Conservation (phyloP, 1,140 invertebrate species). For the Lasaia peninsularis region DNA sequence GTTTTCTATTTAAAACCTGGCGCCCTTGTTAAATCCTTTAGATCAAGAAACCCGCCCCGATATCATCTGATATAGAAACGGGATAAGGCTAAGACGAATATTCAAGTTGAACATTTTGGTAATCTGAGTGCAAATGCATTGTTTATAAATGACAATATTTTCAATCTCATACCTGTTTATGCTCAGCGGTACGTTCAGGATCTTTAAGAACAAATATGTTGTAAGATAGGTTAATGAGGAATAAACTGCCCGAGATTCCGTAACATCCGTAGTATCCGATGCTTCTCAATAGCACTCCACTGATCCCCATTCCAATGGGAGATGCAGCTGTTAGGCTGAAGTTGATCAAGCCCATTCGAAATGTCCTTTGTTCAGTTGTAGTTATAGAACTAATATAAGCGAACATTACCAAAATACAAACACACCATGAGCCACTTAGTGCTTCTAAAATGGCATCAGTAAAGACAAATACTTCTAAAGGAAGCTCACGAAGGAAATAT, state of each 20-base stretch:
- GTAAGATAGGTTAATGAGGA: conserved; percentile 54
- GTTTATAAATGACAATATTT: too few species aligned
- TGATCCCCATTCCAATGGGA: conserved; percentile 9
- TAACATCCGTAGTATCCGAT: neutral
- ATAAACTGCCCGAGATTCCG: conserved; percentile 27
- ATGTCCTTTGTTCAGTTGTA: neutral
- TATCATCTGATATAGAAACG: too few species aligned
- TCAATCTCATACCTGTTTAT: conserved; percentile 77
- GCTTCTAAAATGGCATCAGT: conserved; percentile 37
- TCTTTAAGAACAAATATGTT: conserved; percentile 58
- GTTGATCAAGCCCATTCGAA: conserved; percentile 4
- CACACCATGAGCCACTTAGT: conserved; percentile 73
- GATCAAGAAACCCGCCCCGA: too few species aligned
- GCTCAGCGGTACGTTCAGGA: conserved; percentile 78
- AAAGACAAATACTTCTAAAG: conserved; percentile 50
- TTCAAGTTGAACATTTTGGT: too few species aligned
- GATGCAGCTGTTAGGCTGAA: neutral
- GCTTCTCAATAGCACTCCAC: neutral
- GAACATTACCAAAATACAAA: conserved; percentile 74
- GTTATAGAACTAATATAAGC: conserved; percentile 72
- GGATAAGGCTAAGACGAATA: too few species aligned
- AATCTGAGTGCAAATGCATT: too few species aligned
- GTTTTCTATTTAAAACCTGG: too few species aligned
- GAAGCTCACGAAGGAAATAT: conserved; percentile 67
- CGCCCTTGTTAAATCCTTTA: too few species aligned